phyloP scores from a whole-genome alignment of 2,113 vertebrate species.

The Cynopterus brachyotis region DNA sequence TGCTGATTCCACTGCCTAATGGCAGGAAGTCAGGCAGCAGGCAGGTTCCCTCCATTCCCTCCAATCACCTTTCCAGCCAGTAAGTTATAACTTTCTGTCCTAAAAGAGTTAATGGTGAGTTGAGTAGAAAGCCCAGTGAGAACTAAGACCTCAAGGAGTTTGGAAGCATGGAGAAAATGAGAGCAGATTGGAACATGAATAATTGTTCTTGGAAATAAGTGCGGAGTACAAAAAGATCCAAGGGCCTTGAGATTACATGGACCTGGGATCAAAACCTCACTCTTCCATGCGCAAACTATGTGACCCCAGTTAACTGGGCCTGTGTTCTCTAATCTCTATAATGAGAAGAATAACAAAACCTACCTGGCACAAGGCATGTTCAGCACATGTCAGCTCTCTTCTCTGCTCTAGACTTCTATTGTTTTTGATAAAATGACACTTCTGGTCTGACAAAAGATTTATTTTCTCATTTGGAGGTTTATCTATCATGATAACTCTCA shows the following conservation, averaged over 20 bases:
- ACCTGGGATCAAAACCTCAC: neutral
- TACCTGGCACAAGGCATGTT: neutral
- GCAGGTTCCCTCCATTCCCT: slow-evolving; percentile 1
- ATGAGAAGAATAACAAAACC: neutral
- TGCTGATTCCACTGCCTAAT: neutral
- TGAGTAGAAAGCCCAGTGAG: slow-evolving; percentile 10
- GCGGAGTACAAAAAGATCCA: neutral
- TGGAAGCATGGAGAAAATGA: slow-evolving; percentile 53
- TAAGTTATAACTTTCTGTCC: neutral
- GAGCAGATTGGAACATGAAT: neutral
- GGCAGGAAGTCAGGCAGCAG: neutral
- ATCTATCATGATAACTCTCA: neutral
- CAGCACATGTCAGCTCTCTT: neutral
- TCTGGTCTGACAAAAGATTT: neutral
- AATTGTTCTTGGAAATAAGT: neutral
- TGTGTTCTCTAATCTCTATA: neutral
- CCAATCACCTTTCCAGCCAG: slow-evolving; percentile 43
- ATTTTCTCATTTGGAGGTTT: neutral
- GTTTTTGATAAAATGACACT: slow-evolving; percentile 15
- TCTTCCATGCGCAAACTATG: neutral
- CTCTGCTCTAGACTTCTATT: neutral
- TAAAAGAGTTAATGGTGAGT: slow-evolving; percentile 33
- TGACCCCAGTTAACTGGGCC: neutral
- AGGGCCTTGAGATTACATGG: neutral
- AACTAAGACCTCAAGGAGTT: slow-evolving; percentile 39